A percentile compares a stretch with the other conserved stretches of the same genome.
Conservation (phyloP, 2,888 invertebrate species). For the Lasioglossum zephyrum region DNA sequence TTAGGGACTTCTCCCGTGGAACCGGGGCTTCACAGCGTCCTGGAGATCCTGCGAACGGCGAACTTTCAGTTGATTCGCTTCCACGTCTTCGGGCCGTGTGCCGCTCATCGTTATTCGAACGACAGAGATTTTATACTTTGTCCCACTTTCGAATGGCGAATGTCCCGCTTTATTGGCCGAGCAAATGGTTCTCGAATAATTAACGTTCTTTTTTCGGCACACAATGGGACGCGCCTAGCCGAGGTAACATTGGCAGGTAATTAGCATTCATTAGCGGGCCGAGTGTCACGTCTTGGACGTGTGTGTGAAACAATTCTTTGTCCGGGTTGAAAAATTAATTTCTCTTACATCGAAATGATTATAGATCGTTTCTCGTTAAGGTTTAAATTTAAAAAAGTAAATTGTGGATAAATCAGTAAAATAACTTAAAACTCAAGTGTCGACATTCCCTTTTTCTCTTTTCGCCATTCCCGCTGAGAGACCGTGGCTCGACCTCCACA, state of each 20-base stretch:
- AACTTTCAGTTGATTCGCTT: background rate
- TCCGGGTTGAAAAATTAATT: background rate
- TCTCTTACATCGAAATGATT: background rate
- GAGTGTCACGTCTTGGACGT: background rate
- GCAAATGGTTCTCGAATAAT: background rate
- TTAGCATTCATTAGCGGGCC: background rate
- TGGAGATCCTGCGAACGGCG: background rate
- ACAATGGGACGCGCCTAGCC: background rate
- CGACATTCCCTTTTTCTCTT: background rate
- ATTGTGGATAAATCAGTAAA: background rate
- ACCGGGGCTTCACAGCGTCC: background rate
- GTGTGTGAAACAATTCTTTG: background rate
- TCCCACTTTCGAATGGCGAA: background rate
- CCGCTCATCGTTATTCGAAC: constrained; percentile 5
- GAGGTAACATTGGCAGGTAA: background rate
- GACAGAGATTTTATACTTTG: background rate
- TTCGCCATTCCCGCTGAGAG: no score
- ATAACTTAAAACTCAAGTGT: background rate
- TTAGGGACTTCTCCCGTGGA: background rate
- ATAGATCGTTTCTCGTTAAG: no score
- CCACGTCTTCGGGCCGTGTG: background rate
- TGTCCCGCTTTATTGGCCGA: background rate
- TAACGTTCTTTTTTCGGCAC: background rate
- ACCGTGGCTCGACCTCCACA: background rate
- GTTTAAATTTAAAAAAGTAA: background rate